A percentile compares a stretch with the other conserved stretches of the same genome.
Evolutionary conservation across 2,113 vertebrate species (phyloP).

Genomic region (Paramisgurnus dabryanus): DNA sequence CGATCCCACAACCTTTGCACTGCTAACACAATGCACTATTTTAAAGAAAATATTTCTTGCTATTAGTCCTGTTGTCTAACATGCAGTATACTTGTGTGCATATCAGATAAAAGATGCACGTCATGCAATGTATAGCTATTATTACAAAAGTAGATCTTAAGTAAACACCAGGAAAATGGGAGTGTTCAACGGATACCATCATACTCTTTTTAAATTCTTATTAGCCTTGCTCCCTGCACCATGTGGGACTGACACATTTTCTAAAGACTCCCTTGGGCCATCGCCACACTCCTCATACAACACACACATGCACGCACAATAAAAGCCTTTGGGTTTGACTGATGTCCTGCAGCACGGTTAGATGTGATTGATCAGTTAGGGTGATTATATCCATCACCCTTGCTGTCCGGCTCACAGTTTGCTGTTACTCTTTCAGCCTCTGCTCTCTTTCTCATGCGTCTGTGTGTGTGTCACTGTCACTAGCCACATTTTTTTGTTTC

Average conservation of each 20-base stretch:
- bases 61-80: too few relatives aligned
- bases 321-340: constrained; percentile 55
- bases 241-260: not conserved
- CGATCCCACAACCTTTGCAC: too few relatives aligned
- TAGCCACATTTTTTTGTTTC: constrained; percentile 49
- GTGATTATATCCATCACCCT: constrained; percentile 69
- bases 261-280: not conserved
- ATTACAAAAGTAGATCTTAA: not conserved
- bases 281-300: constrained; percentile 37
- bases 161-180: not conserved
- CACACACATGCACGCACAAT: constrained; percentile 41
- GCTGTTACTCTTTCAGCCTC: constrained; percentile 54
- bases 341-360: constrained; percentile 66
- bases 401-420: constrained; percentile 66
- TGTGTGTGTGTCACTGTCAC: constrained; percentile 39
- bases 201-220: constrained; percentile 3
- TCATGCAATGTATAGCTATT: not conserved
- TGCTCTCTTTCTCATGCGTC: constrained; percentile 47
- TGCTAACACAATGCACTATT: too few relatives aligned
- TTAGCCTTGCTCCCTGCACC: constrained; percentile 11
- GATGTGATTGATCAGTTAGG: constrained; percentile 68
- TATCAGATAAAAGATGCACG: not conserved
- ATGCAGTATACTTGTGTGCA: too few relatives aligned
- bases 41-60: too few relatives aligned
- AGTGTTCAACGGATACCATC: constrained; percentile 10